Conservation (phyloP, 1,140 invertebrate genomes). For the Manduca sexta region DNA sequence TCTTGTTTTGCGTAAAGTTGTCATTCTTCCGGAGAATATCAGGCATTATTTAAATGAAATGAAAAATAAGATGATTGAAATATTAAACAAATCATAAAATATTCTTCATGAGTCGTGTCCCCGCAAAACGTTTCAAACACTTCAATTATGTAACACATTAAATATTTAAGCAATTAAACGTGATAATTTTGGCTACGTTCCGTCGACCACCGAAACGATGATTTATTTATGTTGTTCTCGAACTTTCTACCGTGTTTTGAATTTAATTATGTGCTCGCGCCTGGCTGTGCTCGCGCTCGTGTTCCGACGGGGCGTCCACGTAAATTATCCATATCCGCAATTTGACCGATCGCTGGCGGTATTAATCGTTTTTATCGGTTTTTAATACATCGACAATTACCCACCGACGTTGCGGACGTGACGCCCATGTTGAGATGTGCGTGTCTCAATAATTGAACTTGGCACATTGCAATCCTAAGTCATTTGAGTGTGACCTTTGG, state of each 20-base stretch:
- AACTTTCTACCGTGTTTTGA: no score
- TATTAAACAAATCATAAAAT: no score
- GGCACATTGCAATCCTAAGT: slow-evolving; percentile 2
- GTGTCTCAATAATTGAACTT: slow-evolving; percentile 4
- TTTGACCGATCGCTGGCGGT: slow-evolving; percentile 31
- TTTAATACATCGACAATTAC: slow-evolving; percentile 45
- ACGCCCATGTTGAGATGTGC: slow-evolving; percentile 17
- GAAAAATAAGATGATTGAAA: no score
- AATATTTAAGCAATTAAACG: no score
- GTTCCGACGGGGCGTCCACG: slow-evolving; percentile 9
- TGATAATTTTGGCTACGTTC: no score
- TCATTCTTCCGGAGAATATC: not conserved
- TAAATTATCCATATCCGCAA: slow-evolving; percentile 30
- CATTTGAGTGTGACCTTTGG: not conserved
- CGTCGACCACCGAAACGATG: no score
- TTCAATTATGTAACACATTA: no score
- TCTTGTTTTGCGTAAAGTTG: no score
- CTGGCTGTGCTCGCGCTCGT: not conserved
- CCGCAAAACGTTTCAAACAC: no score
- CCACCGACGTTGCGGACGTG: slow-evolving; percentile 28
- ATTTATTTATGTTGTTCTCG: no score
- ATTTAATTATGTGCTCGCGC: not conserved
- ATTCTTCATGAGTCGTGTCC: no score
- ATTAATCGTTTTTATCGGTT: slow-evolving; percentile 42
- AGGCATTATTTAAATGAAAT: no score